These are phyloP conservation scores for Oryzias dopingdopingensis DNA, from an alignment of 2,797 vertebrate genomes.

Conservation along the genomic window DNA sequence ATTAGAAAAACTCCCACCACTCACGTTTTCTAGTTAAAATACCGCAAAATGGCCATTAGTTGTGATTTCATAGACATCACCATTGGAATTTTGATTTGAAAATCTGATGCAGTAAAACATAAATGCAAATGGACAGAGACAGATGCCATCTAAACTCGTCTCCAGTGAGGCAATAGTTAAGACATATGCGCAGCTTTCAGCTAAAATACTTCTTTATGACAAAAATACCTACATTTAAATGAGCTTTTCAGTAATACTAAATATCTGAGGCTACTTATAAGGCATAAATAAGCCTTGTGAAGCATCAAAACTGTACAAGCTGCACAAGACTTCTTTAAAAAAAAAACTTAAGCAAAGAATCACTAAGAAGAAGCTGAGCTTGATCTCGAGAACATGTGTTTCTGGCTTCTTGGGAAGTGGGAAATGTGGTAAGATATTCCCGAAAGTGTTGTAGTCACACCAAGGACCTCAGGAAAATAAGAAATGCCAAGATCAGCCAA, in stretches of 20 bases:
- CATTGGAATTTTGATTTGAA: constrained; percentile 33
- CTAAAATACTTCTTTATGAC: constrained; percentile 34
- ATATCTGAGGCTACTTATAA: constrained; percentile 14
- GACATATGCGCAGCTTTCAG: constrained; percentile 51
- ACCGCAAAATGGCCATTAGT: constrained; percentile 10
- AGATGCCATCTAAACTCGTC: constrained; percentile 60
- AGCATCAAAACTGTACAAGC: constrained; percentile 9
- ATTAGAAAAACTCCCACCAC: constrained; percentile 46
- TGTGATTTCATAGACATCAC: constrained; percentile 23
- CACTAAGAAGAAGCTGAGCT: constrained; percentile 18
- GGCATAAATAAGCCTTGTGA: constrained; percentile 7
- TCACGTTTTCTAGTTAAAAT: constrained; percentile 36
- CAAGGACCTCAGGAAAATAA: constrained; percentile 52
- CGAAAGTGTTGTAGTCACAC: constrained; percentile 59
- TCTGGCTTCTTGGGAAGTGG: constrained; percentile 47
- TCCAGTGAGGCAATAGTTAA: constrained; percentile 51
- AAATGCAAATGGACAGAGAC: constrained; percentile 45
- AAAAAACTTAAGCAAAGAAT: constrained; percentile 9
- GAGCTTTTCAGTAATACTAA: constrained; percentile 24
- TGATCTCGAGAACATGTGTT: constrained; percentile 40
- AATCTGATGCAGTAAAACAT: constrained; percentile 36
- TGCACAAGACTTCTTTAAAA: constrained; percentile 1
- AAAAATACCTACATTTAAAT: constrained; percentile 33
- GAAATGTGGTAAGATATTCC: constrained; percentile 49
- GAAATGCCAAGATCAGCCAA: constrained; percentile 67